phyloP scores from a whole-genome alignment of 2,113 vertebrate genomes.

The Crocuta crocuta region DNA sequence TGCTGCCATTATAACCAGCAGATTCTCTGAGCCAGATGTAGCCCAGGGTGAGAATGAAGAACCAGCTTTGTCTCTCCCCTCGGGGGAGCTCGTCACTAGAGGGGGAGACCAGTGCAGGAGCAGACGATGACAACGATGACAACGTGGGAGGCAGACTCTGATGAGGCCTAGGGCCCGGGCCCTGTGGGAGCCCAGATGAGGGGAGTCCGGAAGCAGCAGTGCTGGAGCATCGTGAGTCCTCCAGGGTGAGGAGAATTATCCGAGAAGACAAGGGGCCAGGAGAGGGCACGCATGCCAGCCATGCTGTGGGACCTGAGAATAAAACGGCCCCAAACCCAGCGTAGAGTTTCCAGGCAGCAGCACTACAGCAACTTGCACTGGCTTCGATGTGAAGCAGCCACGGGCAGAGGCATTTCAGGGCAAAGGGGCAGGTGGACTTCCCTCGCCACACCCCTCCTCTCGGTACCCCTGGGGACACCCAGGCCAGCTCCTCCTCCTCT shows the following conservation, averaged over 20 bases:
- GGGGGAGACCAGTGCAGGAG: fast-evolving
- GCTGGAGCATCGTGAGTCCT: not conserved
- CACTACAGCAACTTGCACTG: not conserved
- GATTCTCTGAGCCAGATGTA: not conserved
- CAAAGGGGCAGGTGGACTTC: not conserved
- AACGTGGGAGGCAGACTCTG: fast-evolving
- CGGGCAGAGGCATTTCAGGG: not conserved
- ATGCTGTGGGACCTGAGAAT: not conserved
- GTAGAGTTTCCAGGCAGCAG: not conserved
- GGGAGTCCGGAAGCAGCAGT: too few species aligned
- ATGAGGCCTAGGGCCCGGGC: not conserved
- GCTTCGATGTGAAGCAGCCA: not conserved
- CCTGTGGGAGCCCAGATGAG: not conserved
- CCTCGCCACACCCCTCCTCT: not conserved
- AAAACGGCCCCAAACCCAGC: not conserved
- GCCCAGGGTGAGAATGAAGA: not conserved
- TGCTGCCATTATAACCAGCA: not conserved
- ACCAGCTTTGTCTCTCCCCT: not conserved
- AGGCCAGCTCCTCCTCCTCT: not conserved
- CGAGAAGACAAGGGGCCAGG: not conserved
- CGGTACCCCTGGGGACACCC: not conserved
- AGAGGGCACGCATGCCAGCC: not conserved
- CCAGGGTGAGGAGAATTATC: not conserved
- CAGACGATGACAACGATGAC: too few species aligned
- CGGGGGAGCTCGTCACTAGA: not conserved